Conservation (phyloP, 2,113 vertebrate genomes). For the Zootoca vivipara region DNA sequence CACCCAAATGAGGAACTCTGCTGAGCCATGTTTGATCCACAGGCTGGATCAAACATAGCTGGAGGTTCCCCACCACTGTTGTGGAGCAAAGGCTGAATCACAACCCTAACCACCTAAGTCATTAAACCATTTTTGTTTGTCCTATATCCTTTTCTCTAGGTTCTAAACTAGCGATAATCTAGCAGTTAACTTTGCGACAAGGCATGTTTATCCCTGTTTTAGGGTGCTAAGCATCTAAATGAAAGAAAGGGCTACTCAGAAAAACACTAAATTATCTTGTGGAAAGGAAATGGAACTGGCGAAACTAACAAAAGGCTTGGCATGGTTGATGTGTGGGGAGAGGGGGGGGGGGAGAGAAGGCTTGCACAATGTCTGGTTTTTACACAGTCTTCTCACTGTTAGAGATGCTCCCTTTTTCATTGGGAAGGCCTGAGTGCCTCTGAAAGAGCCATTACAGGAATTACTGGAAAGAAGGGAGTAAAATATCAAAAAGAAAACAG, state of each 20-base stretch:
- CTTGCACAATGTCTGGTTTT: constrained; percentile 18
- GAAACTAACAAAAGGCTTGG: constrained; percentile 18
- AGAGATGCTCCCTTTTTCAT: neutral
- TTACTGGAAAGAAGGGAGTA: neutral
- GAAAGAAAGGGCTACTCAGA: neutral
- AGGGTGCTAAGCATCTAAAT: constrained; percentile 3
- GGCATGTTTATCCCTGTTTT: neutral
- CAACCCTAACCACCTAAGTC: neutral
- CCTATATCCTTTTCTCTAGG: neutral
- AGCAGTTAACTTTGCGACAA: neutral
- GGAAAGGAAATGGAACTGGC: constrained; percentile 37
- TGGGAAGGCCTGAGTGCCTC: constrained; percentile 42
- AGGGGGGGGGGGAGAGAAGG: neutral
- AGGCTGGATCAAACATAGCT: no score
- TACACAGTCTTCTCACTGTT: neutral
- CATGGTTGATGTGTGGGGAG: neutral
- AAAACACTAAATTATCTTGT: neutral
- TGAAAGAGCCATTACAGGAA: constrained; percentile 11
- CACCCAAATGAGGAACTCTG: no score
- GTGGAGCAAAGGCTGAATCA: neutral
- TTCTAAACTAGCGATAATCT: neutral
- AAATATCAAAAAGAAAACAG: neutral
- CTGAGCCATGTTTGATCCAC: no score
- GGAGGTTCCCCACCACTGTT: no score
- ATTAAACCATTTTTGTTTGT: neutral